These are phyloP conservation scores for Crax fasciolata DNA, from an alignment of 2,797 vertebrate genomes.

Conservation along the genomic window DNA sequence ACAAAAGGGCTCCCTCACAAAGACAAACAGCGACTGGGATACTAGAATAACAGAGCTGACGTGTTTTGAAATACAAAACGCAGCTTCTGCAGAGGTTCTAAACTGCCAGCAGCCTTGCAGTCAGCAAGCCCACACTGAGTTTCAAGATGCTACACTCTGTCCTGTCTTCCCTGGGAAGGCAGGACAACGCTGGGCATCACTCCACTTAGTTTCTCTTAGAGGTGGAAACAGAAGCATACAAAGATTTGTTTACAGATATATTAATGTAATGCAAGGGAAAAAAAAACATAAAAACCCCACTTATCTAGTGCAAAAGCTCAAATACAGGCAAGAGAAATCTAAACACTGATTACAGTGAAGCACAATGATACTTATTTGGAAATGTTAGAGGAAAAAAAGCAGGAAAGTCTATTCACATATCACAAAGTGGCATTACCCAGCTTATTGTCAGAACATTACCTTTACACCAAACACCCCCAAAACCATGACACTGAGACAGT, in stretches of 20 bases:
- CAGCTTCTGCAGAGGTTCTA: not conserved
- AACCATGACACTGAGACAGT: not conserved
- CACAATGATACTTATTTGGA: not conserved
- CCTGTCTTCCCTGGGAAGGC: no score
- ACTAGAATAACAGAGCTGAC: not conserved
- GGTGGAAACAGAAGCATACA: not conserved
- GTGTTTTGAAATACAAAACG: not conserved
- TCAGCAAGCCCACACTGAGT: not conserved
- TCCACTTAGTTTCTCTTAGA: not conserved
- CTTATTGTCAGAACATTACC: not conserved
- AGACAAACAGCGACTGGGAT: not conserved
- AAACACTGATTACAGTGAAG: not conserved
- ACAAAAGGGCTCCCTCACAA: not conserved
- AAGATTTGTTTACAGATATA: not conserved
- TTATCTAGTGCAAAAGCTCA: not conserved
- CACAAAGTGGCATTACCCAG: not conserved
- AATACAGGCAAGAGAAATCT: not conserved
- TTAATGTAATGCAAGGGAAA: not conserved
- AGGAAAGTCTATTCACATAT: not conserved
- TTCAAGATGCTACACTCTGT: not conserved
- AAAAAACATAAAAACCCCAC: not conserved
- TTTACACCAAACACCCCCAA: not conserved
- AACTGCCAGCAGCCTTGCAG: not conserved
- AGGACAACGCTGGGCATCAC: not conserved
- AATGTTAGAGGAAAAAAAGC: fast-evolving